A percentile compares a stretch with the other conserved stretches of the same genome.
Conservation (phyloP, 2,113 vertebrate genomes). For the Leptobrachium ailaonicum region DNA sequence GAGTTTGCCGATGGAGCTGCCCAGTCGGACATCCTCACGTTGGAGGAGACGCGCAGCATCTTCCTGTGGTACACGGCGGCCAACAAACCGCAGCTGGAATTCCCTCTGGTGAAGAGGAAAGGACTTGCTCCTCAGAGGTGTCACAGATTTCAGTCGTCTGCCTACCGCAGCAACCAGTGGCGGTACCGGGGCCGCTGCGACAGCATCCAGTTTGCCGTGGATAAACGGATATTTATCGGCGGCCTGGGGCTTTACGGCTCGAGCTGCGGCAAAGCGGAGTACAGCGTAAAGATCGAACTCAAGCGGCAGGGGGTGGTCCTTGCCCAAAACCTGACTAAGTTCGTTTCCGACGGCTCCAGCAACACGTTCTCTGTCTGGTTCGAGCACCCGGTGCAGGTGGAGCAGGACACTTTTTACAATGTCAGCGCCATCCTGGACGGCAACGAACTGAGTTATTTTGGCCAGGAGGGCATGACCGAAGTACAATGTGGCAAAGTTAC, state of each 20-base stretch:
- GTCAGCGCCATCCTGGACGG: slow-evolving; percentile 91
- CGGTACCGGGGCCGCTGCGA: slow-evolving; percentile 93
- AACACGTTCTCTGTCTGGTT: slow-evolving; percentile 91
- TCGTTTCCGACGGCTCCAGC: slow-evolving; percentile 90
- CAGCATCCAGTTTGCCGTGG: slow-evolving; percentile 96
- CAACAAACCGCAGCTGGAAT: slow-evolving; percentile 87
- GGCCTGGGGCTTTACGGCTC: slow-evolving; percentile 93
- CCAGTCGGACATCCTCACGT: slow-evolving; percentile 88
- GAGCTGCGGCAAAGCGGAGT: slow-evolving; percentile 88
- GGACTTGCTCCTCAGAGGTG: slow-evolving; percentile 84
- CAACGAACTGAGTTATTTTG: slow-evolving; percentile 94
- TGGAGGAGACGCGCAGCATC: slow-evolving; percentile 91
- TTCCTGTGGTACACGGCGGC: slow-evolving; percentile 96
- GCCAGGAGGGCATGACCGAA: slow-evolving; percentile 97
- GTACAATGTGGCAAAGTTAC: slow-evolving; percentile 94
- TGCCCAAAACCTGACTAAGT: slow-evolving; percentile 86
- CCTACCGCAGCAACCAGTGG: slow-evolving; percentile 97
- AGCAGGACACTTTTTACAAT: slow-evolving; percentile 93
- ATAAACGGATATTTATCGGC: slow-evolving; percentile 89
- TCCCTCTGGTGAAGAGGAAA: slow-evolving; percentile 77
- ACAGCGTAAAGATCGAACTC: slow-evolving; percentile 88
- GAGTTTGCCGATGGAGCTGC: slow-evolving; percentile 94
- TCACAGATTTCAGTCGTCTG: slow-evolving; percentile 91
- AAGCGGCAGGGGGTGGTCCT: slow-evolving; percentile 85
- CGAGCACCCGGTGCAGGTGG: slow-evolving; percentile 93